These are phyloP conservation scores for Sorex maritimensis DNA, from an alignment of 2,797 vertebrate species.

Conservation along the genomic window DNA sequence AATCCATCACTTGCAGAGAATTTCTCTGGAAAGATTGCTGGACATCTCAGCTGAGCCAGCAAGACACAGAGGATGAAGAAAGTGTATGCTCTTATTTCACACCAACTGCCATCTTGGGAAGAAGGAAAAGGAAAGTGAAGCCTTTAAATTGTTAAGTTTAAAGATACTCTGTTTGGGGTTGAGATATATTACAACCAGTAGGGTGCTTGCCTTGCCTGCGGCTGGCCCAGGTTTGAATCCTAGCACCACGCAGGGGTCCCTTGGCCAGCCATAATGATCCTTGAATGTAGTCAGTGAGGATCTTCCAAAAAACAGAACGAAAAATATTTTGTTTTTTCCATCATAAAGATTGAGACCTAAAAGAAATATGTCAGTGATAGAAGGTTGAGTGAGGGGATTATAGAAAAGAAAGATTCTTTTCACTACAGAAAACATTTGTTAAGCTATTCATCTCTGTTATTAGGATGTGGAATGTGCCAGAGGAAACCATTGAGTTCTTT, in stretches of 20 bases:
- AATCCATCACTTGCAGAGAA: not conserved
- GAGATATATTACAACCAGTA: too few species aligned
- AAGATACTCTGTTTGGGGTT: too few species aligned
- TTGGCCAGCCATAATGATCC: too few species aligned
- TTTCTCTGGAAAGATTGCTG: not conserved
- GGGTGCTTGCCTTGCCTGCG: too few species aligned
- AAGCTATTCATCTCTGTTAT: not conserved
- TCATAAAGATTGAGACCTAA: not conserved
- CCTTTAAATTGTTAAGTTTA: not conserved
- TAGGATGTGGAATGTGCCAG: not conserved
- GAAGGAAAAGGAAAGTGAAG: slow-evolving; percentile 4
- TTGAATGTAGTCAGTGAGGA: too few species aligned
- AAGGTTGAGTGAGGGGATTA: slow-evolving; percentile 27
- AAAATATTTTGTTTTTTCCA: not conserved
- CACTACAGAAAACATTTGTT: not conserved
- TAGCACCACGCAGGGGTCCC: too few species aligned
- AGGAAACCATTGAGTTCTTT: not conserved
- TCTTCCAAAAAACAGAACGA: too few species aligned
- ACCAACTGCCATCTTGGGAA: not conserved
- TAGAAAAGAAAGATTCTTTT: not conserved
- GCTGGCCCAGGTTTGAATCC: too few species aligned
- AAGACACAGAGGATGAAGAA: not conserved
- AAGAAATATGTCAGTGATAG: slow-evolving; percentile 30
- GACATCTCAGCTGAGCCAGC: not conserved
- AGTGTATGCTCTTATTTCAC: not conserved